These are phyloP conservation scores for Dascillus cervinus DNA, from an alignment of 2,888 invertebrate species.

Conservation along the genomic window DNA sequence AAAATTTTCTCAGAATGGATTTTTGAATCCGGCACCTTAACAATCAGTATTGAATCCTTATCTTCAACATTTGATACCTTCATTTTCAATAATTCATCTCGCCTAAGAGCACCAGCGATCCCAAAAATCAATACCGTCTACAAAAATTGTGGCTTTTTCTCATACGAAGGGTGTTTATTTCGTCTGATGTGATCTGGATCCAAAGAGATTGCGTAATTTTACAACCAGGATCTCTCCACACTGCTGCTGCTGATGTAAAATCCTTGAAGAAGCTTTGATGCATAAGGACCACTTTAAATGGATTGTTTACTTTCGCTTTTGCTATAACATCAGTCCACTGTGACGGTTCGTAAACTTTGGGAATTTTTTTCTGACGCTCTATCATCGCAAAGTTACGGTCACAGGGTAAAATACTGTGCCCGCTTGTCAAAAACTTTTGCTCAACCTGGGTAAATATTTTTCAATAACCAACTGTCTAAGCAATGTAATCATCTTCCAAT, in stretches of 20 bases:
- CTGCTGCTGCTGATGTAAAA: constrained; percentile 8
- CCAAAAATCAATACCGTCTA: too few species aligned
- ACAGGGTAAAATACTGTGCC: constrained; percentile 20
- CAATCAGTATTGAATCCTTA: too few species aligned
- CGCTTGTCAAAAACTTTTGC: constrained; percentile 20
- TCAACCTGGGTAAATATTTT: constrained; percentile 16
- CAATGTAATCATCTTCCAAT: constrained; percentile 15
- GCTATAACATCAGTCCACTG: constrained; percentile 16
- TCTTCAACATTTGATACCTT: too few species aligned
- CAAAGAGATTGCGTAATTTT: constrained; percentile 17
- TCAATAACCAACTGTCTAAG: constrained; percentile 7
- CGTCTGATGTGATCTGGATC: constrained; percentile 15
- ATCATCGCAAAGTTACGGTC: constrained; percentile 21
- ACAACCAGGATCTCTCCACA: constrained; percentile 10
- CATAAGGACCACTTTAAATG: constrained; percentile 8
- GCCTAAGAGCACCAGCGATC: too few species aligned
- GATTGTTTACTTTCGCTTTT: constrained; percentile 10
- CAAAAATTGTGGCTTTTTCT: constrained; percentile 14
- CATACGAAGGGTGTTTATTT: constrained; percentile 10
- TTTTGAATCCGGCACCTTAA: too few species aligned
- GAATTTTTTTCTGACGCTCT: constrained; percentile 13
- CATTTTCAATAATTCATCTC: too few species aligned
- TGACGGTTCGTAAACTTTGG: constrained; percentile 12
- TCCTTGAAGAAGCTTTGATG: constrained; percentile 13
- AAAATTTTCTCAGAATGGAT: too few species aligned